These are phyloP conservation scores for Calyptomena viridis DNA, from an alignment of 2,113 vertebrate genomes.

Conservation along the genomic window DNA sequence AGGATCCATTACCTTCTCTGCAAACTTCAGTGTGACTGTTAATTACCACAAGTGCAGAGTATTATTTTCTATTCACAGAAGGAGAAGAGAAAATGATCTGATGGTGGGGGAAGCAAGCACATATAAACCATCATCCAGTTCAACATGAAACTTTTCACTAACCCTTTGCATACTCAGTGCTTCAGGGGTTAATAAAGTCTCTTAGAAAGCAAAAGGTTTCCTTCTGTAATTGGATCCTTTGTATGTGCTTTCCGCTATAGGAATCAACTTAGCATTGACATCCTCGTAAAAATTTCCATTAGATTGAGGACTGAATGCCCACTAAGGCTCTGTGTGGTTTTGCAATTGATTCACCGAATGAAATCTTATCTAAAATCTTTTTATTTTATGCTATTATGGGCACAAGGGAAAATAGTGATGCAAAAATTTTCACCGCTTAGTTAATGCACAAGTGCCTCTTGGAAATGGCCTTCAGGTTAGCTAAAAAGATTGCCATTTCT, in stretches of 20 bases:
- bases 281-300: conserved; percentile 79
- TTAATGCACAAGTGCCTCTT: conserved; percentile 69
- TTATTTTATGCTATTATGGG: conserved; percentile 83
- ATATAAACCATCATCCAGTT: neutral
- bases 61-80: neutral
- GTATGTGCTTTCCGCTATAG: conserved; percentile 73
- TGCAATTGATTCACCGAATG: conserved; percentile 78
- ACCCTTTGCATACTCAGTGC: conserved; percentile 23
- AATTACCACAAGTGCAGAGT: neutral
- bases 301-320: conserved; percentile 73
- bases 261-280: conserved; percentile 77
- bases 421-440: conserved; percentile 58
- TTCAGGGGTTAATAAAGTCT: conserved; percentile 67
- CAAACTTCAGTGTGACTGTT: neutral
- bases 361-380: conserved; percentile 88
- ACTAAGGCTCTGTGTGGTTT: conserved; percentile 71
- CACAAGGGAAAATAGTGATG: conserved; percentile 65
- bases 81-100: neutral
- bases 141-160: conserved; percentile 16
- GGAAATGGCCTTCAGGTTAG: conserved; percentile 72
- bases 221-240: conserved; percentile 74
- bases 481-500: conserved; percentile 72
- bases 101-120: neutral
- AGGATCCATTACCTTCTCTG: neutral
- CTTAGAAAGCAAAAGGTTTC: conserved; percentile 65